These are phyloP conservation scores for Rhadina sibilatrix DNA, from an alignment of 2,113 vertebrate genomes.

Conservation along the genomic window DNA sequence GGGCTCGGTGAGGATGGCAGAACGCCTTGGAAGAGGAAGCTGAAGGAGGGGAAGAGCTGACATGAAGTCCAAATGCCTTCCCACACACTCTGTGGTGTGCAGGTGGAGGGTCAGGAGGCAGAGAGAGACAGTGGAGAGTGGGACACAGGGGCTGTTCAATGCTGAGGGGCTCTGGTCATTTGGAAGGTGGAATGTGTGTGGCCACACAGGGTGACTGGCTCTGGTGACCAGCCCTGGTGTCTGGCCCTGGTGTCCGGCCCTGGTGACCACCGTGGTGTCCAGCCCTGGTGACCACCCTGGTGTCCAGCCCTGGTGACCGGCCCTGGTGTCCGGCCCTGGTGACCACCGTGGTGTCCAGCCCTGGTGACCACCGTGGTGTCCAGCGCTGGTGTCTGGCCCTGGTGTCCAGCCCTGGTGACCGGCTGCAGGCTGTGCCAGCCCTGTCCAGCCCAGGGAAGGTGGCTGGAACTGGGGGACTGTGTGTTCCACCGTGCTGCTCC, in stretches of 20 bases:
- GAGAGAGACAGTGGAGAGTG: neutral
- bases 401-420: neutral
- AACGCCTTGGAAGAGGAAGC: neutral
- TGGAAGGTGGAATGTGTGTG: rapidly evolving
- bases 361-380: neutral
- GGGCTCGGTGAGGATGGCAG: neutral
- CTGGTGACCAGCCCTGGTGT: neutral
- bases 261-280: neutral
- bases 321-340: neutral
- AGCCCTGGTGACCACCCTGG: neutral
- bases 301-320: neutral
- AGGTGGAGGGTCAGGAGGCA: neutral
- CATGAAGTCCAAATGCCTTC: neutral
- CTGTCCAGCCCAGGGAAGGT: neutral
- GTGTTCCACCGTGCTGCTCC: neutral
- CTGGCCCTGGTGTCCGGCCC: neutral
- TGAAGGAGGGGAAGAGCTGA: neutral
- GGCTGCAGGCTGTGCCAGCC: neutral
- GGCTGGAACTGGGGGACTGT: neutral
- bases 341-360: neutral
- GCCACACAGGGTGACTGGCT: rapidly evolving
- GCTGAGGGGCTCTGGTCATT: neutral
- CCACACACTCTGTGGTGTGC: rapidly evolving
- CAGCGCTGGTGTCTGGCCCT: neutral
- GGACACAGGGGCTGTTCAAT: rapidly evolving